A percentile compares a stretch with the other conserved stretches of the same genome.
phyloP scores from a whole-genome alignment of 2,888 invertebrate species.

The Macrophya annulata region DNA sequence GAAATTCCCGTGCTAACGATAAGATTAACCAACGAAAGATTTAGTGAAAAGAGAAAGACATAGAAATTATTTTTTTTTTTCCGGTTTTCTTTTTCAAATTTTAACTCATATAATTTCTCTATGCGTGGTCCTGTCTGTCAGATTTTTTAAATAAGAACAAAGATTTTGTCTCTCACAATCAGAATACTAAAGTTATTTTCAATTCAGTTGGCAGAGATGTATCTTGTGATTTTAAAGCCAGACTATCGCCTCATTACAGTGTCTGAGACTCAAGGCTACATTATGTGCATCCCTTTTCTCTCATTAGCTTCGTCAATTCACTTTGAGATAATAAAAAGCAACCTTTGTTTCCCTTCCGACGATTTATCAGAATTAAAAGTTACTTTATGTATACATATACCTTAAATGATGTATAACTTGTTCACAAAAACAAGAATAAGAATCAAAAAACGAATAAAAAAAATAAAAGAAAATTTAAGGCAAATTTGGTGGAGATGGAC shows the following conservation, averaged over 20 bases:
- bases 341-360: background rate
- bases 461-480: background rate
- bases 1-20: background rate
- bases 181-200: background rate
- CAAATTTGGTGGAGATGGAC: background rate
- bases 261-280: conserved; percentile 41
- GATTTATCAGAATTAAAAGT: conserved; percentile 16
- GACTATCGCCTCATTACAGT: conserved; percentile 47
- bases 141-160: background rate
- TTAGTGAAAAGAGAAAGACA: too few species aligned
- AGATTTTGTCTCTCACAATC: background rate
- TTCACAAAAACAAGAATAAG: too few species aligned
- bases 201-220: background rate
- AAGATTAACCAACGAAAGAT: too few species aligned
- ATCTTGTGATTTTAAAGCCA: conserved; percentile 35
- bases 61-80: too few species aligned
- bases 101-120: background rate
- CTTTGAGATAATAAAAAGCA: conserved; percentile 19
- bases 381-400: background rate
- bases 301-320: conserved; percentile 42
- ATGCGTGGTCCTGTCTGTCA: too few species aligned
- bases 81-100: background rate
- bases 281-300: conserved; percentile 28
- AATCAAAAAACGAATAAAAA: too few species aligned
- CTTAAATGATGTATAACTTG: background rate